A percentile compares a stretch with the other conserved stretches of the same genome.
phyloP scores from a whole-genome alignment of 2,113 vertebrate genomes.

The Callaeas wilsoni region DNA sequence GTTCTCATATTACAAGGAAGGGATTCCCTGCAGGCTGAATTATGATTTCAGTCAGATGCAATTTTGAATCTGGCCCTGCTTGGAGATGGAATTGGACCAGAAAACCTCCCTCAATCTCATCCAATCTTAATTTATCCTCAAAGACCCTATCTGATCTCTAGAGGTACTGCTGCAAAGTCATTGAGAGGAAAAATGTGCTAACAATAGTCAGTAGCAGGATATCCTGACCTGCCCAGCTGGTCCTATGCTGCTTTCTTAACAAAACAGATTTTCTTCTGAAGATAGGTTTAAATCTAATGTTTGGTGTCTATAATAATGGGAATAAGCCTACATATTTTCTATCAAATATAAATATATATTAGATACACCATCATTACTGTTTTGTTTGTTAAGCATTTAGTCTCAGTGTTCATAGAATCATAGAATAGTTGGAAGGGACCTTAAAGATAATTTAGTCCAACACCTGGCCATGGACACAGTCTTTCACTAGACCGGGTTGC shows the following conservation, averaged over 20 bases:
- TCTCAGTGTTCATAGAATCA: not conserved
- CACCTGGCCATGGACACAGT: not conserved
- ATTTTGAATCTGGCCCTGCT: not conserved
- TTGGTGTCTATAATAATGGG: not conserved
- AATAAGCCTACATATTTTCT: not conserved
- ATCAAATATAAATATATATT: not conserved
- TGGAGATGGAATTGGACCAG: not conserved
- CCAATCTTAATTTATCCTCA: not conserved
- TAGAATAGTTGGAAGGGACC: not conserved
- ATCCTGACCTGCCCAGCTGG: not conserved
- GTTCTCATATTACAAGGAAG: not conserved
- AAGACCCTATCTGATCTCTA: not conserved
- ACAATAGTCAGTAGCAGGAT: not conserved
- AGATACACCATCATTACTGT: not conserved
- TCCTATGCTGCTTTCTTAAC: not conserved
- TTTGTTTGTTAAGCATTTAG: not conserved
- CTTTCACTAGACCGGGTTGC: not conserved
- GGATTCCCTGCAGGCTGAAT: not conserved
- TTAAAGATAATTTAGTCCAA: not conserved
- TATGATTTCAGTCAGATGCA: not conserved
- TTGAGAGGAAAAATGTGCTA: not conserved
- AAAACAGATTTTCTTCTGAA: not conserved
- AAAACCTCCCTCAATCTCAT: not conserved
- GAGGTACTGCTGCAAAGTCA: not conserved
- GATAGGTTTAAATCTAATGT: not conserved